Evolutionary conservation across 2,888 invertebrate species (phyloP).

Genomic region (Helleia helle): DNA sequence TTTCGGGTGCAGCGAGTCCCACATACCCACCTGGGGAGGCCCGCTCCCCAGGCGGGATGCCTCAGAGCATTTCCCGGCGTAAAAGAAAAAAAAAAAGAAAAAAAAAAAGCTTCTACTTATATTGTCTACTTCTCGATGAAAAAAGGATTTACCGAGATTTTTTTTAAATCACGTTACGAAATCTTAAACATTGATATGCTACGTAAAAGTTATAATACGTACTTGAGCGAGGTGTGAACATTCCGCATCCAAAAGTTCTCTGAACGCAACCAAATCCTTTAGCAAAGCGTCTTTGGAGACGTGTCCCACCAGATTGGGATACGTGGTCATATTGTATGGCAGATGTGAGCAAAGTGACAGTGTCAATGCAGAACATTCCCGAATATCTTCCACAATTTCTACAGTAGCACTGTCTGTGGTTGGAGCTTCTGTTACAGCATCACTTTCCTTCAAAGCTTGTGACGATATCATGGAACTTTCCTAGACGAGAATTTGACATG

Average conservation of each 20-base stretch:
- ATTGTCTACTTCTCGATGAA: no score
- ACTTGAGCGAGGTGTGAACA: slow-evolving; percentile 88
- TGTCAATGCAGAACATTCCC: slow-evolving; percentile 79
- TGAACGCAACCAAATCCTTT: slow-evolving; percentile 85
- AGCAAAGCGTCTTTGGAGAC: slow-evolving; percentile 75
- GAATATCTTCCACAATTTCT: slow-evolving; percentile 71
- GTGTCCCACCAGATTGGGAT: slow-evolving; percentile 86
- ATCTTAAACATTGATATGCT: no score
- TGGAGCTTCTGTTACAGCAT: slow-evolving; percentile 43
- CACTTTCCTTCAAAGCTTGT: slow-evolving; percentile 51
- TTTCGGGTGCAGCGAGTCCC: no score
- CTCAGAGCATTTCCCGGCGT: no score
- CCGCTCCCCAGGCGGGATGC: no score
- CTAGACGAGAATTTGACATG: slow-evolving; percentile 40
- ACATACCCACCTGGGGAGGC: no score
- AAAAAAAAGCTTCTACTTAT: no score
- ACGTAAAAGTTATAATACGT: slow-evolving; percentile 15
- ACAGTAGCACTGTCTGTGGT: slow-evolving; percentile 50
- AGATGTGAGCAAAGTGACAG: slow-evolving; percentile 81
- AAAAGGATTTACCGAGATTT: no score
- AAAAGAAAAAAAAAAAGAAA: no score
- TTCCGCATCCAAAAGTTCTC: slow-evolving; percentile 91
- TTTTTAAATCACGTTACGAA: no score
- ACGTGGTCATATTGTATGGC: slow-evolving; percentile 86
- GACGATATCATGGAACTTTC: slow-evolving; percentile 64